Evolutionary conservation across 1,140 invertebrate genomes (phyloP).

Genomic region (Atta cephalotes): DNA sequence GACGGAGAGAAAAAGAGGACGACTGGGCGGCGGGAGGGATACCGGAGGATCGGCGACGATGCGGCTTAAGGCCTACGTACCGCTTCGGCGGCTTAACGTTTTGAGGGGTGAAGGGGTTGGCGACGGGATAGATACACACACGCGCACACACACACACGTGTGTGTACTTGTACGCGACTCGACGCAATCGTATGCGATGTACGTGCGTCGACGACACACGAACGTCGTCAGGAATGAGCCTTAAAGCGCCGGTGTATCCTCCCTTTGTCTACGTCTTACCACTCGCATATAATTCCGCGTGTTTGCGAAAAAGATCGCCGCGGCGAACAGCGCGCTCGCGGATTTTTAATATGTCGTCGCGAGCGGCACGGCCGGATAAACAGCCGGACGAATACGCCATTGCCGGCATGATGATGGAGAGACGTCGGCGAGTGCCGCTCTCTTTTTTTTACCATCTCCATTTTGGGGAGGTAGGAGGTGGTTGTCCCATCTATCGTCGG

Average conservation of each 20-base stretch:
- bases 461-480: background rate
- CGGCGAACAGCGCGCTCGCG: conserved; percentile 53
- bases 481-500: background rate
- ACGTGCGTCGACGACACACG: conserved; percentile 12
- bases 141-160: background rate
- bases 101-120: conserved; percentile 70
- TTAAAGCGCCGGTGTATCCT: conserved; percentile 26
- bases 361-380: conserved; percentile 64
- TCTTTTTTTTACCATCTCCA: background rate
- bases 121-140: background rate
- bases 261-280: conserved; percentile 86
- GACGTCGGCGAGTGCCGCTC: background rate
- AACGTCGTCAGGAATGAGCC: conserved; percentile 42
- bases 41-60: conserved; percentile 77
- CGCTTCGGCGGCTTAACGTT: conserved; percentile 81
- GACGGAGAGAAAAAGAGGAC: conserved; percentile 55
- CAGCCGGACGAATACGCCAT: conserved; percentile 61
- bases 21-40: conserved; percentile 7
- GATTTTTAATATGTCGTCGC: conserved; percentile 84
- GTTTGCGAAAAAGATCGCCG: conserved; percentile 84
- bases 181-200: background rate
- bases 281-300: conserved; percentile 85
- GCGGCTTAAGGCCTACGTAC: conserved; percentile 83
- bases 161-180: background rate
- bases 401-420: conserved; percentile 23